Conservation (phyloP, 1,140 invertebrate species). For the Pentalonia nigronervosa region DNA sequence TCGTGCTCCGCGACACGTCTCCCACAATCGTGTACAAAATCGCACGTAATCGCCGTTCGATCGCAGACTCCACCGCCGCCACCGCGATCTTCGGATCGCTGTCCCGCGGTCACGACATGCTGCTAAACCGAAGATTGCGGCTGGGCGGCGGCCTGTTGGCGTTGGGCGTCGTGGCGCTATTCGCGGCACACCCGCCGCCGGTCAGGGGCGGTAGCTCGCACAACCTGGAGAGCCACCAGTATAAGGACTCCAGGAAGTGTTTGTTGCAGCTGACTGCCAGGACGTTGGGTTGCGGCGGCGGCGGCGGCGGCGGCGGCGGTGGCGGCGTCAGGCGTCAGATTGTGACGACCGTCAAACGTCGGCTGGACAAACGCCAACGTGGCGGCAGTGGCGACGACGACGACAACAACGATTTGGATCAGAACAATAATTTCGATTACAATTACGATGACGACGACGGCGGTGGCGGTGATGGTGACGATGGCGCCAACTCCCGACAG, state of each 20-base stretch:
- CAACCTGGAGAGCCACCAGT: conserved; percentile 23
- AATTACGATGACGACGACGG: conserved; percentile 36
- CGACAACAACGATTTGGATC: conserved; percentile 6
- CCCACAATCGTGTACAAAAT: background rate
- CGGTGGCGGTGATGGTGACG: background rate
- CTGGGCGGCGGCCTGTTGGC: conserved; percentile 3
- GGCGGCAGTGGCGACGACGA: background rate
- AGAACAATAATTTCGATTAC: conserved; percentile 6
- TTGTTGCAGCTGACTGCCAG: background rate
- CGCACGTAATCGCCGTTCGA: background rate
- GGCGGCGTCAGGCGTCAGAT: background rate
- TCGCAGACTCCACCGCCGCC: background rate
- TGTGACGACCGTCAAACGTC: background rate
- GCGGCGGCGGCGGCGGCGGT: background rate
- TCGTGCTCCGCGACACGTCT: conserved; percentile 6
- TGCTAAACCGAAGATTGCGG: conserved; percentile 1
- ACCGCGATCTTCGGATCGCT: background rate
- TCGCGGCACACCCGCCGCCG: background rate
- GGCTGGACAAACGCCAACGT: background rate
- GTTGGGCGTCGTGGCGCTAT: background rate
- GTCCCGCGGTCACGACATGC: background rate
- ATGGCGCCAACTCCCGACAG: background rate
- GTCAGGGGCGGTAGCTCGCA: background rate
- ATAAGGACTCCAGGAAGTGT: conserved; percentile 48
- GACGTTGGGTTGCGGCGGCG: background rate